phyloP scores from a whole-genome alignment of 2,113 vertebrate species.

The Pontoporia blainvillei region DNA sequence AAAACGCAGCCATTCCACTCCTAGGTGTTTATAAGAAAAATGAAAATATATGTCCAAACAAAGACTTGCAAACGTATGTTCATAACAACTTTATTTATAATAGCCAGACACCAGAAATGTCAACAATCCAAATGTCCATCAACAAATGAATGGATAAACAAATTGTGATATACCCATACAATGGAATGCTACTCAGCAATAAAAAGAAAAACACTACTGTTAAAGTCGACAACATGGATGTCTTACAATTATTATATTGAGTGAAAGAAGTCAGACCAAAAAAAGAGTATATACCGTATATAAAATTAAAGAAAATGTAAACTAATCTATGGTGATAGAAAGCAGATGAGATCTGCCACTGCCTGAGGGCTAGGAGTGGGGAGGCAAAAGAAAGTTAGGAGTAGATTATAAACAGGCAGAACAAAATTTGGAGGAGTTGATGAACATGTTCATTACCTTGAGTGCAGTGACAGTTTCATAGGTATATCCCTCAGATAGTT shows the following conservation, averaged over 20 bases:
- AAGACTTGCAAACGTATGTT: background rate
- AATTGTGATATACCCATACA: background rate
- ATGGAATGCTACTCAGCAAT: background rate
- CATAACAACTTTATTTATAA: background rate
- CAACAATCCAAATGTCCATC: background rate
- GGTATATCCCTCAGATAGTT: background rate
- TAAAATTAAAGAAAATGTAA: constrained; percentile 4
- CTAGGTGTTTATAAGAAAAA: constrained; percentile 9
- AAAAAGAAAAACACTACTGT: background rate
- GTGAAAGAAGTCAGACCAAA: background rate
- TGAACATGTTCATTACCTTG: background rate
- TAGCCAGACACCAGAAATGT: background rate
- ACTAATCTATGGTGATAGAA: background rate
- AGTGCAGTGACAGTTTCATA: background rate
- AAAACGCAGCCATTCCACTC: background rate
- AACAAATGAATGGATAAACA: background rate
- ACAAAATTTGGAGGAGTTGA: background rate
- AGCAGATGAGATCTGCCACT: background rate
- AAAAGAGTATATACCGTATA: background rate
- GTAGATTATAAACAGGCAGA: background rate
- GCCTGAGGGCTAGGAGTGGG: background rate
- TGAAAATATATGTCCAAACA: background rate
- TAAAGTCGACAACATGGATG: background rate
- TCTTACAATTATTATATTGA: background rate
- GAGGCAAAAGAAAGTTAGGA: background rate